phyloP scores from a whole-genome alignment of 2,888 invertebrate genomes.

The Phengaris arion region DNA sequence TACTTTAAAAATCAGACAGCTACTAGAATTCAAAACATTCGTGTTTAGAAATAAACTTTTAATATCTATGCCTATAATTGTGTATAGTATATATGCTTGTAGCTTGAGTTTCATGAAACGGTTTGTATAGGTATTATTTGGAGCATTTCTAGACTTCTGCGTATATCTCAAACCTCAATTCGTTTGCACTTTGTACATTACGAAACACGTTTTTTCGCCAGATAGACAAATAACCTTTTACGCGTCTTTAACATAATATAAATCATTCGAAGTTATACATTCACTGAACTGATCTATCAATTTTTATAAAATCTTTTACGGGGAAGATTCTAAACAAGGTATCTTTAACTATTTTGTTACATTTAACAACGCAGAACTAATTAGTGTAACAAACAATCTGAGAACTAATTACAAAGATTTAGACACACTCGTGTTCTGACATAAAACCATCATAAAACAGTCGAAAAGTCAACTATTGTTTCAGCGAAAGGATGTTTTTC shows the following conservation, averaged over 20 bases:
- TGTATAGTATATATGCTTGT: neutral
- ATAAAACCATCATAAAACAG: neutral
- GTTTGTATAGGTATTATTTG: constrained; percentile 11
- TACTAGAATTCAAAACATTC: too few species aligned
- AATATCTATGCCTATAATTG: neutral
- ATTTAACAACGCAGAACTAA: constrained; percentile 12
- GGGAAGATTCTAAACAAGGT: neutral
- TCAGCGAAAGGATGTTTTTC: neutral
- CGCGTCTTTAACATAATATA: neutral
- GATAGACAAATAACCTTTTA: constrained; percentile 16
- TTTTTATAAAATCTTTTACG: neutral
- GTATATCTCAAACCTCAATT: neutral
- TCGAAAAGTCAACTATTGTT: neutral
- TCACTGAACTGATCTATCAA: neutral
- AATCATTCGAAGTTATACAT: neutral
- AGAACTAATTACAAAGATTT: constrained; percentile 11
- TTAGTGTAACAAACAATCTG: constrained; percentile 5
- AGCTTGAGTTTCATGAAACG: neutral
- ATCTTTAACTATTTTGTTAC: neutral
- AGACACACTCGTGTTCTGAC: constrained; percentile 12
- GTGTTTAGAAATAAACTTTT: too few species aligned
- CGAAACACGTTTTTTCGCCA: constrained; percentile 8
- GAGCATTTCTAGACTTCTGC: neutral
- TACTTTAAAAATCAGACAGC: too few species aligned
- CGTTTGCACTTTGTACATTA: constrained; percentile 20